These are phyloP conservation scores for Caenorhabditis brenneri DNA, from an alignment of 1,140 invertebrate species.

Conservation along the genomic window DNA sequence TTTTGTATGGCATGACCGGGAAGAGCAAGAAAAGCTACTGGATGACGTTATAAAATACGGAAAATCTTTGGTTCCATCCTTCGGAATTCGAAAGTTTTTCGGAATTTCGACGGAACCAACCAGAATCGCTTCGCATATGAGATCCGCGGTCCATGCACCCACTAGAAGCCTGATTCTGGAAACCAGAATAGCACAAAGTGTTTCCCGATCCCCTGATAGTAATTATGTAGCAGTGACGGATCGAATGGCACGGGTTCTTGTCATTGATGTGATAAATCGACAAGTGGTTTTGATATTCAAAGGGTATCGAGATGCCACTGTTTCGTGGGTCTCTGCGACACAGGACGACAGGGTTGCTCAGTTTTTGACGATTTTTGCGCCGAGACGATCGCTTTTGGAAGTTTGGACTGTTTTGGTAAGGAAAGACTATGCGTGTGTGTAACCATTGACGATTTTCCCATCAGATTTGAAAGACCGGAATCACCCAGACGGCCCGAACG, in stretches of 20 bases:
- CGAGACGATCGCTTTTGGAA: conserved; percentile 42
- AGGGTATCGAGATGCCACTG: conserved; percentile 43
- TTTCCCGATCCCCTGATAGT: neutral
- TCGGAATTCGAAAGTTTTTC: conserved; percentile 48
- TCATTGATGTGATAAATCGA: conserved; percentile 39
- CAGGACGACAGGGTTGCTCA: neutral
- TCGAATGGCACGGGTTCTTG: conserved; percentile 23
- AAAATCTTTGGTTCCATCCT: conserved; percentile 31
- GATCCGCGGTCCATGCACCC: neutral
- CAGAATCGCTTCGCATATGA: conserved; percentile 15
- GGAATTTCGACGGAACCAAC: conserved; percentile 20
- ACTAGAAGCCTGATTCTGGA: conserved; percentile 7
- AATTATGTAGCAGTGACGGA: conserved; percentile 30
- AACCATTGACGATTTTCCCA: no score
- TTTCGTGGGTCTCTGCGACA: conserved; percentile 5
- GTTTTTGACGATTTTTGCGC: conserved; percentile 44
- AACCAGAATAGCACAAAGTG: conserved; percentile 14
- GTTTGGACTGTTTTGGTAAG: conserved; percentile 42
- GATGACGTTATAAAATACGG: conserved; percentile 33
- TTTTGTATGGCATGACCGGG: conserved; percentile 37
- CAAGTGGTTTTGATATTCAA: conserved; percentile 38
- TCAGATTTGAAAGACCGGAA: no score
- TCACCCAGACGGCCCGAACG: no score
- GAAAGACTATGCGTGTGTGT: neutral
- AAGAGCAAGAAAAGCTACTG: conserved; percentile 5